Conservation (phyloP, 2,113 vertebrate species). For the Echinops telfairi region DNA sequence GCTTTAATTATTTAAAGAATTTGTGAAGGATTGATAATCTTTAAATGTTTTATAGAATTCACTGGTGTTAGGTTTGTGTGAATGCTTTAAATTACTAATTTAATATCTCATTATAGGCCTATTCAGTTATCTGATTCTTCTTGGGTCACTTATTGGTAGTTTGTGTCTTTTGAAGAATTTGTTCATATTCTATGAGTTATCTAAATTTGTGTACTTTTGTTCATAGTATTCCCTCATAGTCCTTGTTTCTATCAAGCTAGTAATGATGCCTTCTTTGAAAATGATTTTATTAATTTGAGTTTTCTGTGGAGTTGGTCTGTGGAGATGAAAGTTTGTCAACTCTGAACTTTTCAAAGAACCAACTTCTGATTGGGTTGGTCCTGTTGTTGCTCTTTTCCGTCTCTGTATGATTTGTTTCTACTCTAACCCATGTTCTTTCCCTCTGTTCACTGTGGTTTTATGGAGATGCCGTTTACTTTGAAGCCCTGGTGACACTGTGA, state of each 20-base stretch:
- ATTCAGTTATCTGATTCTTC: no score
- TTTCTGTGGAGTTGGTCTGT: neutral
- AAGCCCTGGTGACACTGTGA: no score
- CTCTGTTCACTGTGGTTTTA: neutral
- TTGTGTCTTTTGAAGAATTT: neutral
- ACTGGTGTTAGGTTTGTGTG: neutral
- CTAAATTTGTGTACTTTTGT: neutral
- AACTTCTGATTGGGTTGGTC: neutral
- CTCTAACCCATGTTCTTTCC: neutral
- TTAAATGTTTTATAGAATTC: neutral
- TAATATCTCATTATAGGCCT: neutral
- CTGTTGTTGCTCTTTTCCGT: neutral
- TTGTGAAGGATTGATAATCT: neutral
- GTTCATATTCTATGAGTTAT: neutral
- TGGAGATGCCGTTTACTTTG: no score
- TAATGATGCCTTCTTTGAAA: neutral
- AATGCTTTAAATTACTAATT: neutral
- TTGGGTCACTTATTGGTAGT: neutral
- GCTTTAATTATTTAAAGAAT: neutral
- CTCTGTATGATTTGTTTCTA: neutral
- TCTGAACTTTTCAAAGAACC: neutral
- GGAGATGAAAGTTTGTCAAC: neutral
- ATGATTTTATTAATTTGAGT: neutral
- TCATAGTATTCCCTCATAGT: neutral
- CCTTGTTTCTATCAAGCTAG: neutral